Percentiles rank a stretch among this genome's conserved stretches.
Evolutionary conservation across 2,797 vertebrate genomes (phyloP).

Genomic region (Lacerta viridis): DNA sequence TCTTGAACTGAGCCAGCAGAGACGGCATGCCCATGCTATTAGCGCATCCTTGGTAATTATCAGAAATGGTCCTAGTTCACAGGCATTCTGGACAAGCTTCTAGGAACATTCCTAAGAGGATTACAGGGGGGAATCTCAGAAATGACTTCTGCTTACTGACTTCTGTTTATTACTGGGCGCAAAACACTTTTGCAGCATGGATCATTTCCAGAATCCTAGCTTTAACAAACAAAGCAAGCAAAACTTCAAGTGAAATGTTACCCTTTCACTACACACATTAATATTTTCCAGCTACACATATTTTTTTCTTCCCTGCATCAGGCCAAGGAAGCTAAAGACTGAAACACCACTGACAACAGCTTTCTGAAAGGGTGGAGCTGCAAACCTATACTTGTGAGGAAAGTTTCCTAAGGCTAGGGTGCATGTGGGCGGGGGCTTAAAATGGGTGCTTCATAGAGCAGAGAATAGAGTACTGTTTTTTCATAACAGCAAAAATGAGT

Average conservation of each 20-base stretch:
- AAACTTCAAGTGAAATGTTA: background rate
- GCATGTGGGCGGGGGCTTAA: background rate
- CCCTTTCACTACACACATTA: background rate
- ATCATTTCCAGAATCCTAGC: background rate
- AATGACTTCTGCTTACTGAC: background rate
- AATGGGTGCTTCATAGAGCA: background rate
- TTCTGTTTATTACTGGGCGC: constrained; percentile 10
- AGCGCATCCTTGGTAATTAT: background rate
- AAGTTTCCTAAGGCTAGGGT: background rate
- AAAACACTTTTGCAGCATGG: constrained; percentile 14
- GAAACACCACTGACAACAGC: background rate
- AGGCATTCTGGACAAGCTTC: background rate
- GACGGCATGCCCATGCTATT: background rate
- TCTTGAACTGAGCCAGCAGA: background rate
- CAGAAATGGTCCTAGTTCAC: background rate
- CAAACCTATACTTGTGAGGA: background rate
- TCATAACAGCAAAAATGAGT: background rate
- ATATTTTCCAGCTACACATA: background rate
- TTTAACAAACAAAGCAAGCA: background rate
- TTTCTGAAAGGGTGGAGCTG: background rate
- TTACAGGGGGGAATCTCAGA: background rate
- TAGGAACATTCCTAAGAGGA: constrained; percentile 12
- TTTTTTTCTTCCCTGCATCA: background rate
- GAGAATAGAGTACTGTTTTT: background rate
- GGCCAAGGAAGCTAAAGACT: too few relatives aligned